phyloP scores from a whole-genome alignment of 2,888 invertebrate genomes.

The Drosophila vallismaia region DNA sequence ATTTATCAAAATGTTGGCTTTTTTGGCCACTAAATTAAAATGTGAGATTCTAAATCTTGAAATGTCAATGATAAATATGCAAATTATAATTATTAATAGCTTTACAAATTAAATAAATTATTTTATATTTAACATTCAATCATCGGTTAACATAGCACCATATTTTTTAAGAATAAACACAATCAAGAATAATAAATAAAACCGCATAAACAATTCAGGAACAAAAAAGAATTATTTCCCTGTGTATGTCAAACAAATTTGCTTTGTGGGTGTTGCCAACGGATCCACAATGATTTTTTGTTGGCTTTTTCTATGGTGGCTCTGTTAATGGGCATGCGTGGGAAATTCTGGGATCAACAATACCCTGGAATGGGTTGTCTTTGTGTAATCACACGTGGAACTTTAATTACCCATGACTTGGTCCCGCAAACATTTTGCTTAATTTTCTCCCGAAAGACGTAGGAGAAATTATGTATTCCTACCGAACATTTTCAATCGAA shows the following conservation, averaged over 20 bases:
- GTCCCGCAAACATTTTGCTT: constrained; percentile 24
- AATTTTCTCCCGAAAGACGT: constrained; percentile 41
- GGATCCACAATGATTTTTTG: constrained; percentile 15
- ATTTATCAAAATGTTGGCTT: background rate
- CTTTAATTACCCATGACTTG: constrained; percentile 45
- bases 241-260: constrained; percentile 63
- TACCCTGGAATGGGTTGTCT: constrained; percentile 15
- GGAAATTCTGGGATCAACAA: constrained; percentile 31
- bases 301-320: constrained; percentile 36
- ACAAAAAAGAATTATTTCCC: background rate
- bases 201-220: background rate
- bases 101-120: background rate
- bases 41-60: background rate
- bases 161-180: background rate
- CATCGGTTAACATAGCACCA: background rate
- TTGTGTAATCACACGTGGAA: constrained; percentile 48
- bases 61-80: background rate
- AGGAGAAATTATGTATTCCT: constrained; percentile 24
- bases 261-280: constrained; percentile 41
- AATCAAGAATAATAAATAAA: constrained; percentile 8
- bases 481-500: constrained; percentile 34
- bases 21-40: background rate
- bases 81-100: background rate
- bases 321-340: constrained; percentile 42
- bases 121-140: background rate